phyloP scores from a whole-genome alignment of 2,797 vertebrate genomes.

The Prionace glauca region DNA sequence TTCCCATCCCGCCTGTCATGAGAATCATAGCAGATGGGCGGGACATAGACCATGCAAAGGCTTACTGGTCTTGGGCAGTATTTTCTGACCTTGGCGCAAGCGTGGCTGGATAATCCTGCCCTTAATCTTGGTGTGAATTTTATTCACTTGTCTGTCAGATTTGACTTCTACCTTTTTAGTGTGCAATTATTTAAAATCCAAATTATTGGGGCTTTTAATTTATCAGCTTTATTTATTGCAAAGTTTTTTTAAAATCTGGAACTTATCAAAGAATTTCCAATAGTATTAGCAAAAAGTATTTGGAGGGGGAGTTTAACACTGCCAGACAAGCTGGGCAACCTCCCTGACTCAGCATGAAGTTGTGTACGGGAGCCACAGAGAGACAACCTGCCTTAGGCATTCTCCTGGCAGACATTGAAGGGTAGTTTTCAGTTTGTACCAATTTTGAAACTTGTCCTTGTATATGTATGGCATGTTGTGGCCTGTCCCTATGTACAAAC shows the following conservation, averaged over 20 bases:
- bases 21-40: no score
- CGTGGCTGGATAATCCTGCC: no score
- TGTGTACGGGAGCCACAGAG: not conserved
- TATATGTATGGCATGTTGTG: not conserved
- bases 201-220: no score
- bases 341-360: not conserved
- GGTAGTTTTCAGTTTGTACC: not conserved
- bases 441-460: not conserved
- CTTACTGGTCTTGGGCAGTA: no score
- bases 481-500: not conserved
- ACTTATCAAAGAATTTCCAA: not conserved
- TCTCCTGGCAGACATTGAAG: not conserved
- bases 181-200: no score
- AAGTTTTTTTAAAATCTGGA: not conserved
- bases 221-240: no score
- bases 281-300: not conserved
- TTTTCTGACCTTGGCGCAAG: no score
- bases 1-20: no score
- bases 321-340: not conserved
- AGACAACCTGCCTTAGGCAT: not conserved
- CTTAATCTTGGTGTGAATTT: no score
- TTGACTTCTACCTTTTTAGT: no score
- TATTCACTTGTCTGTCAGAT: no score
- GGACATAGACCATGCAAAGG: no score
- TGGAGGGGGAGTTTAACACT: not conserved